A percentile compares a stretch with the other conserved stretches of the same genome.
phyloP scores from a whole-genome alignment of 2,888 invertebrate species.

The Archips xylosteana region DNA sequence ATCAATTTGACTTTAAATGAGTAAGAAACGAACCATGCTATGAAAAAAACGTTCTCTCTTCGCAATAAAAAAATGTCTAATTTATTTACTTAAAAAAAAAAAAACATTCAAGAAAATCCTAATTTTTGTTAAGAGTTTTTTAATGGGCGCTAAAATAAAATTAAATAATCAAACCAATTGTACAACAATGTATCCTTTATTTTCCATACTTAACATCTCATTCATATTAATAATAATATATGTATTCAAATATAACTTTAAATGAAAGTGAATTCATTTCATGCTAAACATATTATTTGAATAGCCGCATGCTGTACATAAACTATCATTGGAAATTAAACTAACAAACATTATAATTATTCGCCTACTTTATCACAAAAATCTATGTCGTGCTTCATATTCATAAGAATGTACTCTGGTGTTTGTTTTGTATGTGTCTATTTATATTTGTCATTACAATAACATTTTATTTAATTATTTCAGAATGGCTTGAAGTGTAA shows the following conservation, averaged over 20 bases:
- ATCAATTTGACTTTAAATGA: too few relatives aligned
- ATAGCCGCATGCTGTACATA: slow-evolving; percentile 41
- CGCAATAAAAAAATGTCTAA: too few relatives aligned
- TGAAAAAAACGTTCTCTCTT: too few relatives aligned
- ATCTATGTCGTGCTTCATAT: slow-evolving; percentile 56
- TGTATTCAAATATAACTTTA: slow-evolving; percentile 54
- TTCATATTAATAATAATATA: slow-evolving; percentile 63
- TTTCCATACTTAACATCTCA: slow-evolving; percentile 65
- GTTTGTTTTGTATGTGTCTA: background rate
- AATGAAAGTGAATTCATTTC: slow-evolving; percentile 60
- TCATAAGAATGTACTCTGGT: slow-evolving; percentile 50
- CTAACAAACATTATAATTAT: slow-evolving; percentile 24
- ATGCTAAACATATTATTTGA: slow-evolving; percentile 62
- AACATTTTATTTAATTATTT: background rate
- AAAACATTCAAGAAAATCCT: too few relatives aligned
- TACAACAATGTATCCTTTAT: slow-evolving; percentile 68
- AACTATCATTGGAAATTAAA: slow-evolving; percentile 27
- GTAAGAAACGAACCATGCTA: too few relatives aligned
- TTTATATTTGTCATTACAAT: background rate
- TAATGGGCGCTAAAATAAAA: slow-evolving; percentile 22
- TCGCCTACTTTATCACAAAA: slow-evolving; percentile 39
- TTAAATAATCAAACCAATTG: slow-evolving; percentile 45
- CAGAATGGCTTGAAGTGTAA: background rate
- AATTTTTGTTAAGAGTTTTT: too few relatives aligned
- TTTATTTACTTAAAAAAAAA: too few relatives aligned